Evolutionary conservation across 2,113 vertebrate species (phyloP), one percentile per base, ranked within the genome.

Genomic region (Isichthys henryi): DNA sequence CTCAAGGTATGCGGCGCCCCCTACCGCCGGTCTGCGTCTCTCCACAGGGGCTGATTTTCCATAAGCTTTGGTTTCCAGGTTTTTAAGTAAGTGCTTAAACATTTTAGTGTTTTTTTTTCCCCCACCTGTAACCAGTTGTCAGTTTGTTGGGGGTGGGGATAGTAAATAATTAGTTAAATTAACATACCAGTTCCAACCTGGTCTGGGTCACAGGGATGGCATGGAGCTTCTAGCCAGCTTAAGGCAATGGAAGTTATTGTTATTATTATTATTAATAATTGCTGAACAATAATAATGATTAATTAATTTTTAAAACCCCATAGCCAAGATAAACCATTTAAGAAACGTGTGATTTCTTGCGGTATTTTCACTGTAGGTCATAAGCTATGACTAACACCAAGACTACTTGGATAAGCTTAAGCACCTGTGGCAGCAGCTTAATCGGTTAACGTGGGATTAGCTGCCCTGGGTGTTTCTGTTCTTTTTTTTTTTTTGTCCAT

Each of bases 1-100:
- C 95, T 99, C 52, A 99, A 99, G 96, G 98, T 97, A 92, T 39
- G 48, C 27, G 58, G 8, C 1, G 3, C 49, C 19, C 27, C 0
- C 8, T 13, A 10, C 8, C 19, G 19, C 45, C 21, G 0, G 1
- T 88, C 62, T 17, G 7, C 1, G 11, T 87, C n/a, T 74, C 84
- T 45, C 15, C 48, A n/a, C 5, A 9, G 52, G 11, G 46, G 62
- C 35, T 90, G n/a, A 43, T 19, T 49, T 1, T 4, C 2, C 77
- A 1, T 58, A 31, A 39, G 6, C 19, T 53, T 48, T 21, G 35
- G 11, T 15, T 39, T 77, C 11, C 70, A 2, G 15, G 35, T 17
- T 77, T 77, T 77, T 77, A 77, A 77, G 70, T 15, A 74, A 35
- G 31, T 77, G 11, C 70, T 39, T 35, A 8, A 80, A 80, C 74